Base-by-base conservation (phyloP, 2,113 vertebrate species). In the Machaerirhynchus nigripectus region DNA sequence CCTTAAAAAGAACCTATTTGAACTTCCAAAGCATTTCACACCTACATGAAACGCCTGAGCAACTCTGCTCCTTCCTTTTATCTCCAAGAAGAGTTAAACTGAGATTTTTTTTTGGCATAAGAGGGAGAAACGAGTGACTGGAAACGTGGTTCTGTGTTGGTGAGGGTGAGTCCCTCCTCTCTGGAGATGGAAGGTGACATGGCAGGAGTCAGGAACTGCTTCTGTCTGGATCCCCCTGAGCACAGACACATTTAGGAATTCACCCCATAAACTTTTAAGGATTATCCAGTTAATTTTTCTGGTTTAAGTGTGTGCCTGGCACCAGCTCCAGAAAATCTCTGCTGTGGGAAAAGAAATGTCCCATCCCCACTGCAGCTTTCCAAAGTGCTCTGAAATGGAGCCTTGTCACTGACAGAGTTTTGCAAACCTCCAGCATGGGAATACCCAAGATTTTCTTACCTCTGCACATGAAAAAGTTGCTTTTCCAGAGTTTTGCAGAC, bases 301-400 rank as follows among this genome's bases (percentile, higher is more conserved):
- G 8, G 35, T 47, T 47, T 31, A 28, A 71, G 35, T 2, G 6
- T 1, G 4, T 1, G 6, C 33, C 63, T 1, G 2, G 37, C 39
- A 37, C 0, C 4, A 76, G 53, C 63, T 60, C 53, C 37, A 47
- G 24, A 22, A 80, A 80, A n/a, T n/a, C 37, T 69, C 13, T 77
- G 44, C 35, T 35, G 33, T 1, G 2, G 42, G 61, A 83, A 53
- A 40, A 46, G 52, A 16, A 57, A 68, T 6, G 31, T 55, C 61
- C 87, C 16, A 8, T 50, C 46, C 24, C 2, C 70, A 27, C n/a
- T 14, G 37, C 22, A 79, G 78, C 47, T 79, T 28, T 42, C 60
- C 1, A 2, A 60, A 35, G 40, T 1, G 27, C 39, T 11, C 3
- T 31, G 52, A 33, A 40, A 40, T 2, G n/a, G 24, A 73, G 33